Evolutionary conservation across 2,113 vertebrate species (phyloP).

Genomic region (Crotalus helleri): DNA sequence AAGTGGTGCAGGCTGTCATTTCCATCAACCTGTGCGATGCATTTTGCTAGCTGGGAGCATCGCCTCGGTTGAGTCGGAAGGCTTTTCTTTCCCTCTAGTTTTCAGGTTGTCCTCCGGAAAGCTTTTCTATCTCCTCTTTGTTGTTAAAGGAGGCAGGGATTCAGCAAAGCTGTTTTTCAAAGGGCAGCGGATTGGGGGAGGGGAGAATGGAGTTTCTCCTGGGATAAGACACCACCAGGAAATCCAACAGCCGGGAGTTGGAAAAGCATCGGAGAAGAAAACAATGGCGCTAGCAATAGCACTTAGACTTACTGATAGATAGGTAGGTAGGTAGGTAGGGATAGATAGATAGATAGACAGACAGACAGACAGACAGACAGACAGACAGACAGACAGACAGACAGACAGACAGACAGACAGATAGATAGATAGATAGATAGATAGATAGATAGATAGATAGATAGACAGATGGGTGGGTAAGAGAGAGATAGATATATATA

Average conservation of each 20-base stretch:
- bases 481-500: no score
- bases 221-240: not conserved
- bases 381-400: no score
- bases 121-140: not conserved
- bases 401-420: no score
- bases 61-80: no score
- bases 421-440: no score
- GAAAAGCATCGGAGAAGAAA: not conserved
- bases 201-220: not conserved
- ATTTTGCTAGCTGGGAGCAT: not conserved
- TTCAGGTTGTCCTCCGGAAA: not conserved
- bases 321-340: no score
- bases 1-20: accelerated
- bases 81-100: no score
- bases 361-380: no score
- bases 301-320: not conserved
- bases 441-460: no score
- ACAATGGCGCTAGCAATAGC: not conserved
- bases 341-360: no score
- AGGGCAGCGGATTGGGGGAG: not conserved
- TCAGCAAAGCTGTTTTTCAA: not conserved
- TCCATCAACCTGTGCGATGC: conserved; percentile 30
- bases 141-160: not conserved
- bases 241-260: not conserved
- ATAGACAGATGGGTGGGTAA: no score